Percentiles rank a stretch among this genome's conserved stretches.
Conservation (phyloP, 2,888 invertebrate species). For the Synergus laeviventris region DNA sequence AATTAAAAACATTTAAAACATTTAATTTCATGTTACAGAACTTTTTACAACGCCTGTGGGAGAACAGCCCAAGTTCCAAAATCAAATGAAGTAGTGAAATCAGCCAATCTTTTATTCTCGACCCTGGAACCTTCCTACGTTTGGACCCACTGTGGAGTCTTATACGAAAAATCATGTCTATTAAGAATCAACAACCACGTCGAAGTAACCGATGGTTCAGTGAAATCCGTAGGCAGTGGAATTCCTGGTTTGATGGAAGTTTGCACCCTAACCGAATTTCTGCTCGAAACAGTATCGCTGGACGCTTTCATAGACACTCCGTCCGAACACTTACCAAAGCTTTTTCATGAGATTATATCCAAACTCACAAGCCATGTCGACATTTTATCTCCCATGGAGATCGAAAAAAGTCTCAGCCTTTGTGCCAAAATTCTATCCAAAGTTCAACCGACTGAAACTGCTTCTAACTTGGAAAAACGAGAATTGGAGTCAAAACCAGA, state of each 20-base stretch:
- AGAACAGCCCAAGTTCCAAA: slow-evolving; percentile 70
- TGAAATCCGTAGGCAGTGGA: slow-evolving; percentile 80
- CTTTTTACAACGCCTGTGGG: slow-evolving; percentile 72
- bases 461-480: slow-evolving; percentile 52
- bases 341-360: slow-evolving; percentile 83
- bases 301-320: slow-evolving; percentile 88
- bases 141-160: slow-evolving; percentile 86
- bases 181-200: slow-evolving; percentile 58
- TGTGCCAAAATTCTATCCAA: slow-evolving; percentile 86
- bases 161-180: slow-evolving; percentile 80
- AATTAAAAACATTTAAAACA: no score
- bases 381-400: slow-evolving; percentile 79
- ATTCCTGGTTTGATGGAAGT: slow-evolving; percentile 83
- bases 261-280: slow-evolving; percentile 84
- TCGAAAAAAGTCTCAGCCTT: slow-evolving; percentile 81
- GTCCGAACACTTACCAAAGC: slow-evolving; percentile 86
- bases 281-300: slow-evolving; percentile 85
- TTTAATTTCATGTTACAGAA: slow-evolving; percentile 57
- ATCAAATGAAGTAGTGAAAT: slow-evolving; percentile 86
- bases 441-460: slow-evolving; percentile 82
- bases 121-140: slow-evolving; percentile 91
- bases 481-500: slow-evolving; percentile 61
- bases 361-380: slow-evolving; percentile 80
- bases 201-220: slow-evolving; percentile 62
- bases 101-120: slow-evolving; percentile 89